Evolutionary conservation across 2,888 invertebrate genomes (phyloP), one percentile per base, ranked within the genome.

Genomic region (Polymixis lichenea): DNA sequence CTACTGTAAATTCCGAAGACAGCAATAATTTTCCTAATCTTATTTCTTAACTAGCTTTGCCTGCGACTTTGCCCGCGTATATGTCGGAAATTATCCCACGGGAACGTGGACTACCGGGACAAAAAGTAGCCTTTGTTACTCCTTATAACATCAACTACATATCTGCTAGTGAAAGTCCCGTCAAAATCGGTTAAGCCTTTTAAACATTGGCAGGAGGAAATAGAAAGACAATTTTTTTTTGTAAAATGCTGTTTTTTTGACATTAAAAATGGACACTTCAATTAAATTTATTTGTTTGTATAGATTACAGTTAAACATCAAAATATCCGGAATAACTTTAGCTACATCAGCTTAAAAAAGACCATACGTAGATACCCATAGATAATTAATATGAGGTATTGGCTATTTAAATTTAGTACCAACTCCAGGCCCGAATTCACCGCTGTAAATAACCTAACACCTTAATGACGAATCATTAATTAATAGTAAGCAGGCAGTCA

Each of bases 391-490:
- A n/a, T 53, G 22, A 53, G 4, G 11, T 51, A 51, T 51, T 51
- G 17, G 49, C 15, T 49, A 49, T 17, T 3, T 19, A 51, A 53
- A 22, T 22, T 53, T 11, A 25, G 46, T 49, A 49, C 5, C 1
- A 1, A 49, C 22, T 13, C 32, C 13, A 28, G 13, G 25, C 1
- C 1, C 8, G 1, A 25, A 53, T 55, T 0, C 11, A 55, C 19
- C 5, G 2, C 15, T n/a, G 25, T 13, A 28, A 69, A 65, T 19
- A 67, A 69, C n/a, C 46, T 19, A 32, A 58, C 51, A 56, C 69
- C 38, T 46, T 53, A 75, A 64, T 68, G 56, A 64, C 13, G 60
- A 49, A 49, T 68, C 58, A 84, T 72, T 61, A 68, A 67, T 82
- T 32, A 61, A 64, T 38, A 58, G 67, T 61, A 76, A 78, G 65